A percentile compares a stretch with the other conserved stretches of the same genome.
These are phyloP conservation scores for Naso thynnoides DNA, from an alignment of 2,797 vertebrate genomes.

Conservation along the genomic window DNA sequence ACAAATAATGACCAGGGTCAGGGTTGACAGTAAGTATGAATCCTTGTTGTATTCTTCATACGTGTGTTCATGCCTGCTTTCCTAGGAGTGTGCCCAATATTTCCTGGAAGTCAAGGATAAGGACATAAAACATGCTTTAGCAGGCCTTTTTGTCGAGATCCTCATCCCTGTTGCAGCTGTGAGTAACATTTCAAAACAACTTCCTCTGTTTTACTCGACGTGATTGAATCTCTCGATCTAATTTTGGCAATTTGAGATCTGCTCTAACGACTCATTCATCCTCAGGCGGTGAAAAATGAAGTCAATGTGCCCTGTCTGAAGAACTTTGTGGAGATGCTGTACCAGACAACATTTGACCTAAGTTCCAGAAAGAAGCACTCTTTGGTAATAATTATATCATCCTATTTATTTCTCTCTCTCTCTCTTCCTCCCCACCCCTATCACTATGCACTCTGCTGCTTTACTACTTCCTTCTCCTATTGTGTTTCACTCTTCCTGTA, in stretches of 20 bases:
- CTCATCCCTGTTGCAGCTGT: slow-evolving; percentile 99
- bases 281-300: slow-evolving; percentile 99
- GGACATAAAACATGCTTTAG: slow-evolving; percentile 98
- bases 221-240: neutral
- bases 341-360: slow-evolving; percentile 98
- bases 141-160: slow-evolving; percentile 99
- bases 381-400: slow-evolving; percentile 86
- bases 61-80: slow-evolving; percentile 17
- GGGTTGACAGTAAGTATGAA: neutral
- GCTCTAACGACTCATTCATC: slow-evolving; percentile 24
- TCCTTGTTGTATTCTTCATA: slow-evolving; percentile 15
- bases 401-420: neutral
- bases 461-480: slow-evolving; percentile 20
- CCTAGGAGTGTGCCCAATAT: slow-evolving; percentile 98
- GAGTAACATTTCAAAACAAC: slow-evolving; percentile 68
- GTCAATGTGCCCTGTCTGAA: slow-evolving; percentile 99
- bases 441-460: neutral
- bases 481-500: slow-evolving; percentile 36
- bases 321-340: slow-evolving; percentile 99
- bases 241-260: neutral
- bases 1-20: too few relatives aligned
- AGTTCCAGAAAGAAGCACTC: slow-evolving; percentile 99
- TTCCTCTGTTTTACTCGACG: neutral
- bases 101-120: slow-evolving; percentile 99
- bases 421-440: neutral